Conservation (phyloP, 2,113 vertebrate species). For the Sisor rabdophorus region DNA sequence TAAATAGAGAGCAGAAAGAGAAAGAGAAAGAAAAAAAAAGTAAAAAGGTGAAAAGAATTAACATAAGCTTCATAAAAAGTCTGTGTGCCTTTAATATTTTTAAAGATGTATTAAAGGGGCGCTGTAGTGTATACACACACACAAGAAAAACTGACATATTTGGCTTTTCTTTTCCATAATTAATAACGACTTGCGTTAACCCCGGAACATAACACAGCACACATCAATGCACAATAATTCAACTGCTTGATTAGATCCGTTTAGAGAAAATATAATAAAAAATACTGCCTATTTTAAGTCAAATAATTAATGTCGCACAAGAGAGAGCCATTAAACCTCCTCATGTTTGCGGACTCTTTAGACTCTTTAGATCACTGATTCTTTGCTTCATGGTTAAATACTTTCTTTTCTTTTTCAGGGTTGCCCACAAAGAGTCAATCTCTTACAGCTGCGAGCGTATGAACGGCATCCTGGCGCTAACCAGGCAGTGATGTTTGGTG, state of each 20-base stretch:
- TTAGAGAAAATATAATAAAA: conserved; percentile 9
- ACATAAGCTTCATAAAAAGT: too few species aligned
- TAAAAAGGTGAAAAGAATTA: too few species aligned
- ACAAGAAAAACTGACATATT: too few species aligned
- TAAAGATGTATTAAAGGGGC: too few species aligned
- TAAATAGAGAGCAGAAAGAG: too few species aligned
- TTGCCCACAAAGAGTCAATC: background rate
- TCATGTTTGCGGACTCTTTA: conserved; percentile 6
- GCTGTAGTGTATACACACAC: too few species aligned
- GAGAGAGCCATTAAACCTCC: background rate
- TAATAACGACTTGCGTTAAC: conserved; percentile 17
- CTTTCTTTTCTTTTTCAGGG: background rate
- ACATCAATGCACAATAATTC: background rate
- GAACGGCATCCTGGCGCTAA: conserved; percentile 18
- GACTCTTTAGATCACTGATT: background rate
- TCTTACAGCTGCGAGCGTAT: conserved; percentile 6
- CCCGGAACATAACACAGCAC: background rate
- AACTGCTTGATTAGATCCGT: background rate
- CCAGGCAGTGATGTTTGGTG: conserved; percentile 19
- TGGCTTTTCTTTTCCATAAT: background rate
- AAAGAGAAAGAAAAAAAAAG: too few species aligned
- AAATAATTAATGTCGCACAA: background rate
- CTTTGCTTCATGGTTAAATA: background rate
- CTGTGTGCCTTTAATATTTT: too few species aligned
- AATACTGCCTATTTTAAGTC: conserved; percentile 13